These are phyloP conservation scores for Carassius carassius DNA, from an alignment of 2,113 vertebrate species.

Conservation along the genomic window DNA sequence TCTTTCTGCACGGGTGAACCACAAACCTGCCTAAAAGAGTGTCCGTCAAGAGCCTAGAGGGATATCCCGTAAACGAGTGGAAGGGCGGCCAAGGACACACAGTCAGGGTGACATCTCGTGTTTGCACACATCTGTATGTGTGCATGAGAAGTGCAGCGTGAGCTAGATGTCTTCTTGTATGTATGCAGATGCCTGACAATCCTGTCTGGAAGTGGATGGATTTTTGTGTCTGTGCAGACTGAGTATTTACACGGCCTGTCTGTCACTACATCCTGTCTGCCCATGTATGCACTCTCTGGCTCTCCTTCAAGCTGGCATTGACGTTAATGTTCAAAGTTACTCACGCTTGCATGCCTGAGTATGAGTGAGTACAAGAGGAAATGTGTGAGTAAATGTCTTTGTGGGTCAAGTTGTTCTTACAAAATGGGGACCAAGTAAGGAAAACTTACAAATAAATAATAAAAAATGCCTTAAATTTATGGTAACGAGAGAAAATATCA, in stretches of 20 bases:
- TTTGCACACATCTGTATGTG: constrained; percentile 16
- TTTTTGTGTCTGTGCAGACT: constrained; percentile 17
- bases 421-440: constrained; percentile 7
- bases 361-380: background rate
- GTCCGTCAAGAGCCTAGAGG: constrained; percentile 62
- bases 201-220: constrained; percentile 3
- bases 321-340: constrained; percentile 1
- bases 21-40: constrained; percentile 63
- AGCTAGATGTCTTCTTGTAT: constrained; percentile 25
- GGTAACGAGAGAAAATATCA: background rate
- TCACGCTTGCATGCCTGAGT: background rate
- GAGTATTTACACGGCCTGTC: constrained; percentile 10
- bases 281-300: background rate
- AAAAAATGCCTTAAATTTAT: constrained; percentile 29
- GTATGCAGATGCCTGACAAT: constrained; percentile 31
- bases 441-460: constrained; percentile 15
- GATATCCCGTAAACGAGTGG: constrained; percentile 59
- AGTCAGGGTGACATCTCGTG: constrained; percentile 6
- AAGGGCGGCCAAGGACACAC: constrained; percentile 63
- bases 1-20: constrained; percentile 66
- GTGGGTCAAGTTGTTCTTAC: constrained; percentile 23
- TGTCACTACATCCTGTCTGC: background rate
- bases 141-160: constrained; percentile 15
- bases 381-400: background rate
- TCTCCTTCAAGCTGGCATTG: constrained; percentile 13